Conservation (phyloP, 2,888 invertebrate species). For the Hypercompe scribonia region DNA sequence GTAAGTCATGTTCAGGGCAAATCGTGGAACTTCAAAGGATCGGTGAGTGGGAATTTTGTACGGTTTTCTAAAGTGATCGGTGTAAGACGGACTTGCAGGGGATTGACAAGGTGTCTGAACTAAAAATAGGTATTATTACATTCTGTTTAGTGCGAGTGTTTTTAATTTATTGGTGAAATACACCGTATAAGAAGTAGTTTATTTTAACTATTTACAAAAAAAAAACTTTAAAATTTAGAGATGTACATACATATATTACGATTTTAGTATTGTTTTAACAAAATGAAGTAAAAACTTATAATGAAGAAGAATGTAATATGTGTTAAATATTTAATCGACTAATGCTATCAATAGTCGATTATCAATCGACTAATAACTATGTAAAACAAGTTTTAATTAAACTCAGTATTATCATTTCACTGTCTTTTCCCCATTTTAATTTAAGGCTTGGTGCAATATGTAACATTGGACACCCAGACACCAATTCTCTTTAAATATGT, state of each 20-base stretch:
- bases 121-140: neutral
- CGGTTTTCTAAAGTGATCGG: conserved; percentile 57
- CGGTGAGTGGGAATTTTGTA: conserved; percentile 62
- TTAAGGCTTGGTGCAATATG: no score
- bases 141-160: neutral
- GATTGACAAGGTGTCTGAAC: conserved; percentile 21
- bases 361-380: neutral
- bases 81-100: conserved; percentile 33
- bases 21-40: conserved; percentile 55
- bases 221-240: neutral
- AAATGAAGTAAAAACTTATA: neutral
- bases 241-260: no score
- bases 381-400: neutral
- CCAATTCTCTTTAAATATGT: no score
- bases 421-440: neutral
- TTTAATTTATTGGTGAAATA: neutral
- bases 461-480: no score
- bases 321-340: neutral
- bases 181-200: neutral
- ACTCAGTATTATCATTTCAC: no score
- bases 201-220: no score
- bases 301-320: neutral
- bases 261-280: neutral
- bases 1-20: conserved; percentile 76
- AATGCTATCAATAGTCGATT: neutral